Evolutionary conservation across 2,113 vertebrate genomes (phyloP).

Genomic region (Zapornia atra): DNA sequence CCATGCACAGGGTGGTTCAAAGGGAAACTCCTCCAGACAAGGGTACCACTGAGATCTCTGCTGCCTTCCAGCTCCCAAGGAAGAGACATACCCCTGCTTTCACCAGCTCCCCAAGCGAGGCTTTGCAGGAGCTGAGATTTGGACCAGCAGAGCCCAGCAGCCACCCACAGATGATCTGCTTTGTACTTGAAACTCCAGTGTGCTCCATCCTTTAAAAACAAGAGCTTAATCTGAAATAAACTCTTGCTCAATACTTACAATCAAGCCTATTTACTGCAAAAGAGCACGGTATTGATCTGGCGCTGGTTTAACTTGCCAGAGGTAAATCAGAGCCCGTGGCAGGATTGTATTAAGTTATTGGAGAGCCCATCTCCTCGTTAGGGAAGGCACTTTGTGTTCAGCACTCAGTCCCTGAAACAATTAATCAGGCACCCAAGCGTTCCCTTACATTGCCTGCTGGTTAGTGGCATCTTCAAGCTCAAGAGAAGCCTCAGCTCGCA

Average conservation of each 20-base stretch:
- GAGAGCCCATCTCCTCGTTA: background rate
- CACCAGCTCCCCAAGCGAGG: background rate
- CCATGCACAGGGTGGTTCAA: background rate
- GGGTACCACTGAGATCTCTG: background rate
- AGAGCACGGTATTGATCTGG: slow-evolving; percentile 1
- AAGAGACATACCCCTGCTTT: background rate
- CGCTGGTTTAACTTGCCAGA: background rate
- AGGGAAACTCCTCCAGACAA: background rate
- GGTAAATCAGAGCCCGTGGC: background rate
- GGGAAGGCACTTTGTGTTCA: background rate
- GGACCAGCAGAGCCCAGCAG: background rate
- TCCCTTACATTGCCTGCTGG: background rate
- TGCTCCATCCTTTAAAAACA: background rate
- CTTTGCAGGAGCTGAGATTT: background rate
- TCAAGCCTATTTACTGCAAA: slow-evolving; percentile 16
- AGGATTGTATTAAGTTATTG: background rate
- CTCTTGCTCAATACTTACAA: background rate
- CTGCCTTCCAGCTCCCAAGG: background rate
- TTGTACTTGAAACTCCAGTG: background rate
- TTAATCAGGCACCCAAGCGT: background rate
- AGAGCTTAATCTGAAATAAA: background rate
- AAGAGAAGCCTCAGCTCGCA: background rate
- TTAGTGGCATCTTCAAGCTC: background rate
- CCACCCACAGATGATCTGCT: background rate
- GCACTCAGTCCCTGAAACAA: background rate